Evolutionary conservation across 2,113 vertebrate genomes (phyloP).

Genomic region (Tonatia bakeri): DNA sequence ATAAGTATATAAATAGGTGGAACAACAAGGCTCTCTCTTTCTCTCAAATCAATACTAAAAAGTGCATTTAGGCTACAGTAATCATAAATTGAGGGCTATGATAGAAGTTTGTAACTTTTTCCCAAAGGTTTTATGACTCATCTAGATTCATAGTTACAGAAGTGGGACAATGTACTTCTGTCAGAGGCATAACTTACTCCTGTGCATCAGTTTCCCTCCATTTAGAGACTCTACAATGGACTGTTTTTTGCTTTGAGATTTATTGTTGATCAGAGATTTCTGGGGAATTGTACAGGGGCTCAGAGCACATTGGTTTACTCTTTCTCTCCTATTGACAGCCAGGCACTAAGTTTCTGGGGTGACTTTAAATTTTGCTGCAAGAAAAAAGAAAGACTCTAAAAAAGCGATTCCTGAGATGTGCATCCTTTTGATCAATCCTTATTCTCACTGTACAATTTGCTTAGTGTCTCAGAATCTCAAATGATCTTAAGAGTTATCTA

Average conservation of each 20-base stretch:
- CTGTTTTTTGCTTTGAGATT: neutral
- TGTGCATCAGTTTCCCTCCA: neutral
- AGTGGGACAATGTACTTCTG: neutral
- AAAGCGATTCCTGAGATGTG: neutral
- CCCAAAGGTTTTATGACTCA: neutral
- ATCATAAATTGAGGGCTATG: neutral
- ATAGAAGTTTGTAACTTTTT: neutral
- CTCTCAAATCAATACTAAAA: no score
- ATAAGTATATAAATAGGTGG: no score
- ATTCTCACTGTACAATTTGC: neutral
- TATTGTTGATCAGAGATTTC: neutral
- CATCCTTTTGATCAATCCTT: neutral
- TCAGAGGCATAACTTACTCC: neutral
- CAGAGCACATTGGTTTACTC: neutral
- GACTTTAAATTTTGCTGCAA: neutral
- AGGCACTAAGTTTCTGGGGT: neutral
- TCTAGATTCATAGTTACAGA: constrained; percentile 23
- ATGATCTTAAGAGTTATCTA: neutral
- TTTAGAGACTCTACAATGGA: neutral
- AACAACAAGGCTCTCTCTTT: no score
- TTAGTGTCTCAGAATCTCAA: neutral
- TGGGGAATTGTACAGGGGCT: neutral
- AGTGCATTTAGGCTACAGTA: neutral
- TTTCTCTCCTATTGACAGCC: neutral
- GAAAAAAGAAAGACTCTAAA: neutral